Evolutionary conservation across 92 coral and sea anemone genomes (phyloP).

Genomic region (Porites evermanni): DNA sequence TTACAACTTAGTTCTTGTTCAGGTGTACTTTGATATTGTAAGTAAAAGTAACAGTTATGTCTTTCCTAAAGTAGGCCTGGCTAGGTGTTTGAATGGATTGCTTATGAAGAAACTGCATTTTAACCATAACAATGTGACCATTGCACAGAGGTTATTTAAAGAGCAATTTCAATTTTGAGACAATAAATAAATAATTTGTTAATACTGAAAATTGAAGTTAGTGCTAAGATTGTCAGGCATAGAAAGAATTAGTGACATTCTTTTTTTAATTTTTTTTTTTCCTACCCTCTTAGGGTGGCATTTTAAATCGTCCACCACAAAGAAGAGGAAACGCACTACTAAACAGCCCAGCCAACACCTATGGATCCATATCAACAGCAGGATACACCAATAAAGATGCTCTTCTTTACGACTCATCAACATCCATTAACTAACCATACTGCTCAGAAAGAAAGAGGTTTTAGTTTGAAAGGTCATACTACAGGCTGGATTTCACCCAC

Average conservation of each 20-base stretch:
- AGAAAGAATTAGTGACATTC: not conserved
- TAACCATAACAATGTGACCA: no score
- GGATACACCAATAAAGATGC: constrained; percentile 77
- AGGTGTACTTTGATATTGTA: no score
- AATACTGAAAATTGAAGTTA: not conserved
- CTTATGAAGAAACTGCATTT: no score
- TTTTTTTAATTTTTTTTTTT: not conserved
- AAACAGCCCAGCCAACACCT: constrained; percentile 40
- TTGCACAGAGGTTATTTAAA: no score
- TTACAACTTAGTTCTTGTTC: no score
- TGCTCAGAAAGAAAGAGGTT: not conserved
- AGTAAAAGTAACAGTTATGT: no score
- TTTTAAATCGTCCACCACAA: constrained; percentile 68
- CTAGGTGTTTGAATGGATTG: no score
- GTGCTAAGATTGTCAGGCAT: no score
- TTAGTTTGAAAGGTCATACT: no score
- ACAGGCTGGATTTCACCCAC: no score
- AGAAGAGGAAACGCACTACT: constrained; percentile 23
- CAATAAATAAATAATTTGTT: not conserved
- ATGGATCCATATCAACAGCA: constrained; percentile 24
- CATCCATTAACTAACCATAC: constrained; percentile 65
- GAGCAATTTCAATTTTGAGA: no score
- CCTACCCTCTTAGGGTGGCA: constrained; percentile 51
- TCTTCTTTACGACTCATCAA: constrained; percentile 77
- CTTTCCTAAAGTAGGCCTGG: no score